phyloP scores from a whole-genome alignment of 2,113 vertebrate genomes.

The Mormyrus lacerda region DNA sequence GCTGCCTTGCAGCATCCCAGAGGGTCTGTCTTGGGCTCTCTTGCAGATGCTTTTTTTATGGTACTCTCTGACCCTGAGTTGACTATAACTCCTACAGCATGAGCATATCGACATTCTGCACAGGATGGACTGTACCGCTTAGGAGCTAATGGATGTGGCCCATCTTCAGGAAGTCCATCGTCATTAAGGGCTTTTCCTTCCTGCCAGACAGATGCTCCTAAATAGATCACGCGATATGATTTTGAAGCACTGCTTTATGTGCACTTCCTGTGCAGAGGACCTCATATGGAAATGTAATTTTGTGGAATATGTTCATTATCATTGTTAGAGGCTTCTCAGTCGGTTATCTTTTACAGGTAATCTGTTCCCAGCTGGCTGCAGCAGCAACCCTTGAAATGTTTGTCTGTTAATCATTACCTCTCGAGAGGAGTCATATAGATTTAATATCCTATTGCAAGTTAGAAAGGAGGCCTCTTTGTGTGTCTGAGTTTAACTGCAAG shows the following conservation, averaged over 20 bases:
- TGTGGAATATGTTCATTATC: neutral
- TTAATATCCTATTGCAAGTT: neutral
- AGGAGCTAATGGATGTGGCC: neutral
- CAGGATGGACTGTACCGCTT: neutral
- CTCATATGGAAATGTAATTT: neutral
- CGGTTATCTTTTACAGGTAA: neutral
- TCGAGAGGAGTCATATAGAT: neutral
- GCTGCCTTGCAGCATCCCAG: neutral
- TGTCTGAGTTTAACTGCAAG: neutral
- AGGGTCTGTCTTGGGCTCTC: neutral
- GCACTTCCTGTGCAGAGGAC: neutral
- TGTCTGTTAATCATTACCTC: slow-evolving; percentile 1
- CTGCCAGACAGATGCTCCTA: slow-evolving; percentile 10
- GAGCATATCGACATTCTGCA: neutral
- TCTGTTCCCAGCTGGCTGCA: neutral
- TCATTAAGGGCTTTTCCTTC: neutral
- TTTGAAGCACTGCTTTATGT: neutral
- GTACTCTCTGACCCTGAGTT: neutral
- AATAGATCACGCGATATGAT: neutral
- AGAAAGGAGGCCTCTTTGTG: neutral
- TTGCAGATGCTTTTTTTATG: neutral
- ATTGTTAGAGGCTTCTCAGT: neutral
- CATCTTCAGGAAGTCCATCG: neutral
- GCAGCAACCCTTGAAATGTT: neutral
- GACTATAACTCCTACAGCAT: neutral